Evolutionary conservation across 2,888 invertebrate species (phyloP).

Genomic region (Sarcophaga carnaria): DNA sequence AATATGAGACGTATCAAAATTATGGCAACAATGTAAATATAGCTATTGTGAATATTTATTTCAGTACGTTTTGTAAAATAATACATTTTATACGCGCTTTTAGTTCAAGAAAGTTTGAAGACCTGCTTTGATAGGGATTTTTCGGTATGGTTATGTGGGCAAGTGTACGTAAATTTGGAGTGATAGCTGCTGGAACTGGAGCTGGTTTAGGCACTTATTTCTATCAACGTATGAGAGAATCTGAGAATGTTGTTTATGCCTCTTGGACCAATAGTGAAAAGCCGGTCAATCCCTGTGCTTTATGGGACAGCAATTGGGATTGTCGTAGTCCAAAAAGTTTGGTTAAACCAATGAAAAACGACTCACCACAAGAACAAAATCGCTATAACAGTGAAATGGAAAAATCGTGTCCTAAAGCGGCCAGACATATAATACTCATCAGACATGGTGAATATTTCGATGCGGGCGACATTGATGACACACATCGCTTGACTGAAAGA

Average conservation of each 20-base stretch:
- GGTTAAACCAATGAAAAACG: slow-evolving; percentile 84
- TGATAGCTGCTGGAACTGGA: slow-evolving; percentile 85
- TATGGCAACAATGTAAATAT: not conserved
- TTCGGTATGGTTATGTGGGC: slow-evolving; percentile 67
- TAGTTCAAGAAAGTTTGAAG: not conserved
- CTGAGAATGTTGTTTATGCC: slow-evolving; percentile 83
- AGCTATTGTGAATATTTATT: slow-evolving; percentile 39
- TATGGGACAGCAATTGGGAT: slow-evolving; percentile 96
- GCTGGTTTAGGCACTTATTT: slow-evolving; percentile 87
- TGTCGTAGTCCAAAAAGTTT: slow-evolving; percentile 89
- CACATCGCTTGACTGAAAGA: slow-evolving; percentile 89
- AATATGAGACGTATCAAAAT: not conserved
- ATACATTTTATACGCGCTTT: slow-evolving; percentile 37
- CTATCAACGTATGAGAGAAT: slow-evolving; percentile 82
- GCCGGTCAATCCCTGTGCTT: slow-evolving; percentile 81
- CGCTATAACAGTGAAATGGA: slow-evolving; percentile 86
- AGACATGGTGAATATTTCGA: slow-evolving; percentile 97
- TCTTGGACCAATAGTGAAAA: slow-evolving; percentile 86
- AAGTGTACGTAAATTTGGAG: slow-evolving; percentile 69
- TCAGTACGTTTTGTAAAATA: not conserved
- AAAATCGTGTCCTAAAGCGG: slow-evolving; percentile 83
- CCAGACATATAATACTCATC: slow-evolving; percentile 92
- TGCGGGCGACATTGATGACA: slow-evolving; percentile 87
- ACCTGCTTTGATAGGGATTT: not conserved
- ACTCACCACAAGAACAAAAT: slow-evolving; percentile 85